Base-by-base conservation (phyloP, 1,140 invertebrate genomes). In the Epicauta chinensis region DNA sequence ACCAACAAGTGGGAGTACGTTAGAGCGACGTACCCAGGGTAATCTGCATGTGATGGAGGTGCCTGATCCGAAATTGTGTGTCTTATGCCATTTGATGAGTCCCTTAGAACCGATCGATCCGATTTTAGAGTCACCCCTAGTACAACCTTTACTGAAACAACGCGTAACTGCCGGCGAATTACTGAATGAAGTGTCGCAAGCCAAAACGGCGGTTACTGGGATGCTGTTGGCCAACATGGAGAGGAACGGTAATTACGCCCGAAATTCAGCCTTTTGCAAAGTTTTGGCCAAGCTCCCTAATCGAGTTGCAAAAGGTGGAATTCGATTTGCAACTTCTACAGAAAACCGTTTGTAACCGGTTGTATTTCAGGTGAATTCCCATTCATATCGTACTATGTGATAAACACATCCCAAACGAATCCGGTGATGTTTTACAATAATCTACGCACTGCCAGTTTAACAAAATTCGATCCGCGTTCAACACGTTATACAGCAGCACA, bases 151-250 rank as follows among this genome's bases (percentile, higher is more conserved):
- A 51, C 77, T 84, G 29, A 81, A 87, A 55, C 90, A 92, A 69
- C 79, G 84, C 52, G 77, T 82, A 29, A 82, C 86, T 14, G 89
- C 88, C 1, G 80, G 79, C 5, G 86, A 91, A 60, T 72, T 92
- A 4, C 67, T 92, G 3, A 81, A 79, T 11, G 88, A 91, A 64
- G 82, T 91, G 7, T 75, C 76, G 15, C 76, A 80, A 64, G 80
- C 82, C 2, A 84, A 86, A 60, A 82, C 81, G 4, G 79, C 88
- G 38, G 72, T 86, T 36, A 78, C 90, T 58, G 79, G 89, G 56
- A 90, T 93, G 81, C 73, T 93, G 5, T 70, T 93, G 17, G 84
- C 87, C 17, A 93, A 92, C 65, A 89, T 93, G 81, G 90, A 93
- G 66, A 84, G 84, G 66, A 87, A 87, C 68, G 78, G 86, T 88